Evolutionary conservation across 1,140 invertebrate species (phyloP), one percentile per base, ranked within the genome.

Genomic region (Cotesia glomerata): DNA sequence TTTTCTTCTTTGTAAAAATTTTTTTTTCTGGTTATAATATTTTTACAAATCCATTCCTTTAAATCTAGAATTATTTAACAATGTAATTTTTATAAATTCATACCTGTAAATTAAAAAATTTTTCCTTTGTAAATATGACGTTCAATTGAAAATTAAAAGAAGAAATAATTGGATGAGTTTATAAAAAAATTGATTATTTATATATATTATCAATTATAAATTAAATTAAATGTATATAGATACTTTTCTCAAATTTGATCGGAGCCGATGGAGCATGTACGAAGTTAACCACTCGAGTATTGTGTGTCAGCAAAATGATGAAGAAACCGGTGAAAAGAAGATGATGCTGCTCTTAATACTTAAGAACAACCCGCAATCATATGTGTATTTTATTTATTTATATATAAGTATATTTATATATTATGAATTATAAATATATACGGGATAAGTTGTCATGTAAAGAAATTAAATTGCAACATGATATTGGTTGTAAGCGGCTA

Each of bases 281-380:
- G 56, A 45, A 74, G 73, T 68, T 74, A 74, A 74, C 73, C 73
- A 63, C 67, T 63, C 73, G 62, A 68, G 64, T 69, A 74, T 74
- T 74, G 61, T 74, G 67, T 74, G 67, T 74, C 73, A 68, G 52
- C 54, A 74, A 66, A 74, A 71, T 45, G 68, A 58, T 59, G n/a
- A 45, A 61, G 54, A 69, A 63, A 54, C 65, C 51, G 66, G 26
- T 18, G 58, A 63, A 35, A 9, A 58, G 35, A 26, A 54, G 14
- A 14, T 8, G 26, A 49, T 1, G 11, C 5, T 61, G 26, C 26
- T 61, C 26, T 26, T 61, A 26, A 26, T 26, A 26, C 26, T 32
- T 34, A 11, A 32, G 3, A 16, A 8, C 32, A 26, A 13, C 5
- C 52, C 39, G 11, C 39, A 45, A 45, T 45, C 11, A 45, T 45